Conservation (phyloP, 2,113 vertebrate genomes). For the Colius striatus region DNA sequence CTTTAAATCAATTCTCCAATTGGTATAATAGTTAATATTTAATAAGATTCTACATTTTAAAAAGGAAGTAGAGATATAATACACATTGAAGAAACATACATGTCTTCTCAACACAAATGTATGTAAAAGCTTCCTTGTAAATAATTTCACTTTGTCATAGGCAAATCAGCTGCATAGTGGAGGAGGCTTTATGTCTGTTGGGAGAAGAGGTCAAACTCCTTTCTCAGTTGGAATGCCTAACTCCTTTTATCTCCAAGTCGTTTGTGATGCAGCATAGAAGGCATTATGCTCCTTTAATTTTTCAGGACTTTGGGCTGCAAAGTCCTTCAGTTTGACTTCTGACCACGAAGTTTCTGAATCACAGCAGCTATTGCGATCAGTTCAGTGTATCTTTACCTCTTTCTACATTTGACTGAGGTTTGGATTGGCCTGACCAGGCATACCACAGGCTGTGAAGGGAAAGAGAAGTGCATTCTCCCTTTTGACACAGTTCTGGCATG, state of each 20-base stretch:
- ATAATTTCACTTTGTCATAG: neutral
- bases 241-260: neutral
- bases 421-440: neutral
- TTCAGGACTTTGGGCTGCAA: neutral
- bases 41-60: constrained; percentile 42
- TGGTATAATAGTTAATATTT: constrained; percentile 63
- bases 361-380: rapidly evolving
- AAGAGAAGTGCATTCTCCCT: neutral
- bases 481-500: neutral
- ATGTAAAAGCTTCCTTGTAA: constrained; percentile 19
- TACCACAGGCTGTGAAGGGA: neutral
- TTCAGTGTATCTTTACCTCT: neutral
- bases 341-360: neutral
- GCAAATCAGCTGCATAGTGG: neutral
- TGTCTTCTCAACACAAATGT: neutral
- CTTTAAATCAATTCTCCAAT: constrained; percentile 54
- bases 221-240: neutral
- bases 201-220: neutral
- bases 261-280: rapidly evolving
- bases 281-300: neutral
- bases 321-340: neutral
- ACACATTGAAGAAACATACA: neutral
- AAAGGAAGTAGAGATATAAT: constrained; percentile 28
- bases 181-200: neutral
- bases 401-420: rapidly evolving